phyloP scores from a whole-genome alignment of 2,888 invertebrate genomes.

The Oligia fasciuncula region DNA sequence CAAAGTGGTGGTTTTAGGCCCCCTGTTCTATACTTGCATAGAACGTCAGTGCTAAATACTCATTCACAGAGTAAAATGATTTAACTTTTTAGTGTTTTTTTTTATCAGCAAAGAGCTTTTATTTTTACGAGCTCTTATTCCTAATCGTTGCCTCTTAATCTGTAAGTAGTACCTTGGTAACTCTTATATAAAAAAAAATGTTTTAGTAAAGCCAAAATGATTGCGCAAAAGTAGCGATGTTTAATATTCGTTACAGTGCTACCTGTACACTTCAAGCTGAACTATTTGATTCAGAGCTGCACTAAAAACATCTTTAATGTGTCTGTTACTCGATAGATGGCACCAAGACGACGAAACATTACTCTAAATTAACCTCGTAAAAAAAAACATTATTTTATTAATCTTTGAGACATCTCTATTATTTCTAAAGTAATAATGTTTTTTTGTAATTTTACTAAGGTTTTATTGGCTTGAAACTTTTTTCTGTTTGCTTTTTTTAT shows the following conservation, averaged over 20 bases:
- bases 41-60: too few species aligned
- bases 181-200: not conserved
- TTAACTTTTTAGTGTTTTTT: too few species aligned
- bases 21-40: too few species aligned
- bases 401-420: not conserved
- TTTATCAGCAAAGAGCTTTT: too few species aligned
- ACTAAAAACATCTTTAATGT: not conserved
- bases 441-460: not conserved
- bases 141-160: not conserved
- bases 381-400: too few species aligned
- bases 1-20: too few species aligned
- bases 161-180: not conserved
- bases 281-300: conserved; percentile 3
- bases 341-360: not conserved
- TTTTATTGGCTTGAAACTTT: not conserved
- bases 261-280: conserved; percentile 2
- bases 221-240: not conserved
- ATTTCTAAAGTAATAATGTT: too few species aligned
- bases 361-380: not conserved
- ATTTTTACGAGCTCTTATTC: too few species aligned
- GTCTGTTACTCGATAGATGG: conserved; percentile 20
- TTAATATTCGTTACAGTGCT: not conserved
- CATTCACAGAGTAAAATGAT: too few species aligned
- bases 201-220: not conserved
- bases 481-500: too few species aligned